Evolutionary conservation across 2,797 vertebrate species (phyloP).

Genomic region (Gymnodraco acuticeps): DNA sequence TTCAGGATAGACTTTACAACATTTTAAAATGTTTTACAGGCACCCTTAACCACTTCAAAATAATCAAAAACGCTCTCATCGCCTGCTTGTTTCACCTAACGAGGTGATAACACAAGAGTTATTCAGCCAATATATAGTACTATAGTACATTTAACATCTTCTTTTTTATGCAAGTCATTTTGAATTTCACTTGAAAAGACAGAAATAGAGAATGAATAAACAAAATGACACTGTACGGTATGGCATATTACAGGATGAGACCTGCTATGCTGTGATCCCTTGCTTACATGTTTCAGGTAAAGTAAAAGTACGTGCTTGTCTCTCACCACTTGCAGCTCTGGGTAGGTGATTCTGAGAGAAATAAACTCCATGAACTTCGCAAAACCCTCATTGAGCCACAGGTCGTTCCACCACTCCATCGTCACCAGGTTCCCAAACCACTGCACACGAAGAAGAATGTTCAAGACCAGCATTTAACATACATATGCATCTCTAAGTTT

Average conservation of each 20-base stretch:
- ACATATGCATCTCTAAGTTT: background rate
- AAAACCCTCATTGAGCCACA: conserved; percentile 97
- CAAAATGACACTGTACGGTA: background rate
- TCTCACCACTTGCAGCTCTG: conserved; percentile 93
- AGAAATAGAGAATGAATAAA: background rate
- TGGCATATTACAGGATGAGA: background rate
- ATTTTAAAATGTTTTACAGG: background rate
- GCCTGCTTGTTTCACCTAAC: no score
- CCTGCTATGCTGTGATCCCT: background rate
- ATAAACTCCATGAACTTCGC: conserved; percentile 96
- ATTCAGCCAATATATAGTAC: background rate
- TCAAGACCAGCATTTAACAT: background rate
- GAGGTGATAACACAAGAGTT: background rate
- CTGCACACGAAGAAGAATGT: conserved; percentile 70
- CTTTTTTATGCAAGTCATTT: no score
- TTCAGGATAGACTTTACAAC: background rate
- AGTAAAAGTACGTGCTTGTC: background rate
- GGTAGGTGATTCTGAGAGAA: conserved; percentile 89
- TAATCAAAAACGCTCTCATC: background rate
- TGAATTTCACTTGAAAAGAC: background rate
- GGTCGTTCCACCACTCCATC: conserved; percentile 98
- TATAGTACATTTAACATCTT: background rate
- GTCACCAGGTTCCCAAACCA: conserved; percentile 98
- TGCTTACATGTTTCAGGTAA: background rate
- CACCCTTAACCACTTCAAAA: background rate